A percentile compares a stretch with the other conserved stretches of the same genome.
These are phyloP conservation scores for Habropoda laboriosa DNA, from an alignment of 1,140 invertebrate genomes.

Conservation along the genomic window DNA sequence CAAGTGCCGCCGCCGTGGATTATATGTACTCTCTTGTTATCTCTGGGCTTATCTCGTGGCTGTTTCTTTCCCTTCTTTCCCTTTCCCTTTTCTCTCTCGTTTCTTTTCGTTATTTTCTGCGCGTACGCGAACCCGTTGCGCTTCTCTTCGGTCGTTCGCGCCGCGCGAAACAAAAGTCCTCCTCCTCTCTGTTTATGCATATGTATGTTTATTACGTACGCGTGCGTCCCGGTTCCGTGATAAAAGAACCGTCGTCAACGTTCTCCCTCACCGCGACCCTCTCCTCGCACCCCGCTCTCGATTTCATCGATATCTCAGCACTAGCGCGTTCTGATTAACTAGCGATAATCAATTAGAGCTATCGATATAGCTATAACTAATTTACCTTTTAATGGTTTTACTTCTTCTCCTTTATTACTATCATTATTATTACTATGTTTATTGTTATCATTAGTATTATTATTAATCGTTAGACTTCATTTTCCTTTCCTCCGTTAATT, in stretches of 20 bases:
- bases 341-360: slow-evolving; percentile 71
- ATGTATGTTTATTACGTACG: too few species aligned
- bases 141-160: not conserved
- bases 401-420: slow-evolving; percentile 63
- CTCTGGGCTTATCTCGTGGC: too few species aligned
- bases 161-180: not conserved
- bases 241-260: too few species aligned
- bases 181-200: too few species aligned
- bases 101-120: not conserved
- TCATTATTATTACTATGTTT: slow-evolving; percentile 72
- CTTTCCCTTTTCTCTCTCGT: not conserved
- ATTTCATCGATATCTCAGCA: too few species aligned
- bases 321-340: slow-evolving; percentile 59
- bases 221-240: too few species aligned
- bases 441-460: slow-evolving; percentile 69
- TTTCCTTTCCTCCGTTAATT: too few species aligned
- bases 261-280: too few species aligned
- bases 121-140: not conserved
- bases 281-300: too few species aligned
- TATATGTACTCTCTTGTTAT: too few species aligned
- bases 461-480: slow-evolving; percentile 73
- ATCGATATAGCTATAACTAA: slow-evolving; percentile 72
- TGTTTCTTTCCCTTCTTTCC: not conserved
- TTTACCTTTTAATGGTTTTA: too few species aligned
- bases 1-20: too few species aligned